Evolutionary conservation across 2,113 vertebrate species (phyloP), one percentile per base, ranked within the genome.

Genomic region (Nothocercus julius): DNA sequence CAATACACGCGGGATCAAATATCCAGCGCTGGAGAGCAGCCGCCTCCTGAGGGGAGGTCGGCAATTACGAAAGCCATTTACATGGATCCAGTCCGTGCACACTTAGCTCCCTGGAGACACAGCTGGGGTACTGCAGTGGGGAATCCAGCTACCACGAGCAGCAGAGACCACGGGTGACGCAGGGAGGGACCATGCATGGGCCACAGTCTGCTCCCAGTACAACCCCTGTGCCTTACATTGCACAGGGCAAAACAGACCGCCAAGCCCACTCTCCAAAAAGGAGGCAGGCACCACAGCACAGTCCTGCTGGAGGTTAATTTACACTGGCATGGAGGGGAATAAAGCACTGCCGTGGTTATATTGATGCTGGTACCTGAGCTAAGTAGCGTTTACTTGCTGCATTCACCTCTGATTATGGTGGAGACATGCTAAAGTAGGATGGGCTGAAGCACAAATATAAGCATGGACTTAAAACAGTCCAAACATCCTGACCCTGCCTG

Each of bases 271-370:
- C 21, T 6, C 4, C 16, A 59, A 4, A 5, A 28, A 77, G 17
- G 0, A 42, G 11, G 8, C 11, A 70, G 27, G 11, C 28, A 32
- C 13, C 28, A 34, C 24, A 38, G 34, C 0, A 0, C 20, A 47
- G 7, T 20, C 11, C 25, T 1, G 1, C 54, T 21, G 30, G 19
- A 88, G 2, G 28, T 54, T 83, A 30, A 8, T 20, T 89, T 51
- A 61, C 24, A 9, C 7, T 24, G 27, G 5, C 59, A 22, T 59
- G 2, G 19, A 34, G 44, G 59, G 49, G 7, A 80, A 53, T 19
- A 80, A 80, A 85, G 13, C 36, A 27, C 19, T 66, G 25, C 34
- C 56, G 21, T 30, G 38, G 38, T 22, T 38, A 30, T 72, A 12
- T 5, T 62, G 38, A 32, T 69, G 59, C 11, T 58, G 28, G 54